phyloP scores from a whole-genome alignment of 2,113 vertebrate genomes.

The Ancistrus triradiatus region DNA sequence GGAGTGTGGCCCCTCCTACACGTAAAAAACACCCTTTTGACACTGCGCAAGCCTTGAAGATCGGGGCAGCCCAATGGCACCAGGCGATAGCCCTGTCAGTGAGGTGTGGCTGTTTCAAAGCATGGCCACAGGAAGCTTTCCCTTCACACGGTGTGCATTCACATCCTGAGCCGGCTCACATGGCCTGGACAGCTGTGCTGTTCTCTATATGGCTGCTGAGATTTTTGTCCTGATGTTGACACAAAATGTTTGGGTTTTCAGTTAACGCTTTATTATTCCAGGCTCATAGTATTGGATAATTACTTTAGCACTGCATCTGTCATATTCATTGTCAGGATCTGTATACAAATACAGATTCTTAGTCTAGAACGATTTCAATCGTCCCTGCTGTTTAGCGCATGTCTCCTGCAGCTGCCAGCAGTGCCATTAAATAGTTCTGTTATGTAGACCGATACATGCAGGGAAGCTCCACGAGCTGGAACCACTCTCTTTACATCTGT shows the following conservation, averaged over 20 bases:
- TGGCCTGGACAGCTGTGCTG: slow-evolving; percentile 9
- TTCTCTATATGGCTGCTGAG: slow-evolving; percentile 7
- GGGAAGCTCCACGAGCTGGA: slow-evolving; percentile 37
- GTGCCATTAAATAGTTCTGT: slow-evolving; percentile 37
- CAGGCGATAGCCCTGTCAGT: slow-evolving; percentile 38
- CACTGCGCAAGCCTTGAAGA: slow-evolving; percentile 20
- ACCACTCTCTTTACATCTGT: slow-evolving; percentile 29
- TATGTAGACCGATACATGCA: slow-evolving; percentile 32
- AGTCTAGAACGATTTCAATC: too few relatives aligned
- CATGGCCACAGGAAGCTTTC: slow-evolving; percentile 54
- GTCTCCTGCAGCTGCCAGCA: slow-evolving; percentile 43
- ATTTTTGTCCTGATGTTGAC: too few relatives aligned
- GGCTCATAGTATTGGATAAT: too few relatives aligned
- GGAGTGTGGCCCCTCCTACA: slow-evolving; percentile 9
- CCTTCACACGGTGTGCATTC: slow-evolving; percentile 32
- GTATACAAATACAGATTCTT: too few relatives aligned
- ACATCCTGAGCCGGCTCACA: slow-evolving; percentile 27
- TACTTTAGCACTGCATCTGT: too few relatives aligned
- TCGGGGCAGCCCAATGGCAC: neutral
- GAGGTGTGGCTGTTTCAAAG: slow-evolving; percentile 62
- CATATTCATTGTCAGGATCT: too few relatives aligned
- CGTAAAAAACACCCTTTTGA: slow-evolving; percentile 26
- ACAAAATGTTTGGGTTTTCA: too few relatives aligned
- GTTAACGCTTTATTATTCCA: too few relatives aligned
- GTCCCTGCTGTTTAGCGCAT: slow-evolving; percentile 31